Conservation (phyloP, 2,797 vertebrate species). For the Todus mexicanus region DNA sequence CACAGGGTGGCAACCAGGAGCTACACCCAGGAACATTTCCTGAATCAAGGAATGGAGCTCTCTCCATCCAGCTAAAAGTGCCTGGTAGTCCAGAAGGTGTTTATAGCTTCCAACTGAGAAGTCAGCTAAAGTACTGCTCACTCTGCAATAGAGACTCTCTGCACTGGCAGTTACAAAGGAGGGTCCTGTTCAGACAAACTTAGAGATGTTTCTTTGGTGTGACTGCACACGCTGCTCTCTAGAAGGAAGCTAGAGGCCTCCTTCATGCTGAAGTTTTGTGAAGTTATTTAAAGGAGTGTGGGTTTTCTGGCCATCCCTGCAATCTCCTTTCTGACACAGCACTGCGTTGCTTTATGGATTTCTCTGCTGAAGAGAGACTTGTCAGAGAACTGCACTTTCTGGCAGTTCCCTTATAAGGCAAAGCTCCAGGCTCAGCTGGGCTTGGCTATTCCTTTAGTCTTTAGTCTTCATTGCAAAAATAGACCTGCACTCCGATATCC, state of each 20-base stretch:
- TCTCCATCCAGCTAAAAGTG: neutral
- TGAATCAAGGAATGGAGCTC: neutral
- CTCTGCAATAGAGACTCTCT: neutral
- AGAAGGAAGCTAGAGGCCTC: neutral
- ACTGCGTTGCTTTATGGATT: neutral
- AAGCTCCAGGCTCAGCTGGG: neutral
- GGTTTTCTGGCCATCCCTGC: neutral
- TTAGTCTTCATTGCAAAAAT: neutral
- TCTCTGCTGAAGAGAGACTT: neutral
- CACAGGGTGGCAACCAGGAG: neutral
- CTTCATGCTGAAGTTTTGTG: neutral
- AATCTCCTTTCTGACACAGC: neutral
- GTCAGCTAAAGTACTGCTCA: neutral
- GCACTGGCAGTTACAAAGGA: neutral
- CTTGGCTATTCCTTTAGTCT: neutral
- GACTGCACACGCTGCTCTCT: neutral
- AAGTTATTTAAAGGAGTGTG: neutral
- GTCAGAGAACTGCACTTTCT: neutral
- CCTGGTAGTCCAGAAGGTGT: neutral
- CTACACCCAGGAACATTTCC: neutral
- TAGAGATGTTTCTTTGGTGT: neutral
- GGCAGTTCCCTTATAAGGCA: conserved; percentile 52
- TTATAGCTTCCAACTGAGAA: neutral
- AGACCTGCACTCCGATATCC: neutral
- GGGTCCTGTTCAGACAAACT: neutral